A percentile compares a stretch with the other conserved stretches of the same genome.
Conservation (phyloP, 2,113 vertebrate genomes). For the Gallinago undulata region DNA sequence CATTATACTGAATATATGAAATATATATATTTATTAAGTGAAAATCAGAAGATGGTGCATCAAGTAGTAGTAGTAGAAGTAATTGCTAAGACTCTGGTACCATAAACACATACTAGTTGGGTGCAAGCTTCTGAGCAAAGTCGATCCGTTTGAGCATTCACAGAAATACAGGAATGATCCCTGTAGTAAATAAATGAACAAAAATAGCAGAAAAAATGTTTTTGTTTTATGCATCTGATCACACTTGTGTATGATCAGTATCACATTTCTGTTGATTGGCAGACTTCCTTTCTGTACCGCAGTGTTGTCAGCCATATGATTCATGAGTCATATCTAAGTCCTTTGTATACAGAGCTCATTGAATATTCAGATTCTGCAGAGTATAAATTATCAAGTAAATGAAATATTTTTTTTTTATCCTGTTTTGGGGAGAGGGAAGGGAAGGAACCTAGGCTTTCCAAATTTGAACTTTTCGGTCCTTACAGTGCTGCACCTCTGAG, state of each 20-base stretch:
- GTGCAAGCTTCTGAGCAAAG: neutral
- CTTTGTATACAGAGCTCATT: slow-evolving; percentile 30
- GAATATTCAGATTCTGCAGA: slow-evolving; percentile 43
- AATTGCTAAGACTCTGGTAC: neutral
- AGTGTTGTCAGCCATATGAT: slow-evolving; percentile 38
- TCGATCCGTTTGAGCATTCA: neutral
- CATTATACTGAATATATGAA: neutral
- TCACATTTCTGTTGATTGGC: slow-evolving; percentile 41
- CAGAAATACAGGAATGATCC: neutral
- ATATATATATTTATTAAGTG: neutral
- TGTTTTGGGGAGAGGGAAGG: neutral
- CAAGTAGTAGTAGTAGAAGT: neutral
- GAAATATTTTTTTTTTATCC: neutral
- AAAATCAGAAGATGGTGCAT: neutral
- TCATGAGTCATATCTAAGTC: slow-evolving; percentile 45
- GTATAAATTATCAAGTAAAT: slow-evolving; percentile 34
- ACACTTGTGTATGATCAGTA: slow-evolving; percentile 6
- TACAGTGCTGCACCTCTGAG: neutral
- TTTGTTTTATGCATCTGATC: neutral
- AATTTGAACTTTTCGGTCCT: neutral
- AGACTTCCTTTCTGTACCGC: slow-evolving; percentile 7
- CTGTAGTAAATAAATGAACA: neutral
- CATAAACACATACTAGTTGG: neutral
- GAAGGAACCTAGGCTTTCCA: neutral
- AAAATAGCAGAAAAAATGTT: neutral